These are phyloP conservation scores for Hedychridium roseum DNA, from an alignment of 2,888 invertebrate genomes.

Conservation along the genomic window DNA sequence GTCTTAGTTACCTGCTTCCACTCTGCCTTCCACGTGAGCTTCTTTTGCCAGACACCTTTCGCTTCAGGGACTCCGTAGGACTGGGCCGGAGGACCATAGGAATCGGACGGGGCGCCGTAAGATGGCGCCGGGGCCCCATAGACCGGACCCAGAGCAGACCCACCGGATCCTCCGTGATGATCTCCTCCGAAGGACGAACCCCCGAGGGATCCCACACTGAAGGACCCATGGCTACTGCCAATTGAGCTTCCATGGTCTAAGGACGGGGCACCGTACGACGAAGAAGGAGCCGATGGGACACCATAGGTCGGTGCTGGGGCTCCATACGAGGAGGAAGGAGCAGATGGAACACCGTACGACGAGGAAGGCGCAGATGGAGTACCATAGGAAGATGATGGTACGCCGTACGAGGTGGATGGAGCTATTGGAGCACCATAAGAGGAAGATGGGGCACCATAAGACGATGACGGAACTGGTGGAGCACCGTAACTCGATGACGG, in stretches of 20 bases:
- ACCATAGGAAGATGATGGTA: slow-evolving; percentile 17
- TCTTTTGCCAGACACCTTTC: slow-evolving; percentile 82
- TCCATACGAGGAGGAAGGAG: slow-evolving; percentile 20
- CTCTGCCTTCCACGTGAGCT: slow-evolving; percentile 83
- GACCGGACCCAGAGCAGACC: slow-evolving; percentile 11
- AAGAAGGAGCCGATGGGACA: slow-evolving; percentile 16
- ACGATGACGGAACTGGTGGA: slow-evolving; percentile 4
- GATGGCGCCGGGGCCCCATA: slow-evolving; percentile 37
- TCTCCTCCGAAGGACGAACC: slow-evolving; percentile 9
- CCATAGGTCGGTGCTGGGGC: slow-evolving; percentile 15
- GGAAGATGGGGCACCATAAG: slow-evolving; percentile 2
- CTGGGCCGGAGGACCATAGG: slow-evolving; percentile 37
- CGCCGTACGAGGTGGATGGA: slow-evolving; percentile 12
- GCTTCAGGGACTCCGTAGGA: too few species aligned
- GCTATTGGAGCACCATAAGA: slow-evolving; percentile 18
- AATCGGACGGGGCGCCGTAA: slow-evolving; percentile 41
- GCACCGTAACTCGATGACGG: slow-evolving; percentile 16
- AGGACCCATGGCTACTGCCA: slow-evolving; percentile 19
- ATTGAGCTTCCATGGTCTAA: background rate
- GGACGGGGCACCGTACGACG: slow-evolving; percentile 21
- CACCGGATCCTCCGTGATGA: slow-evolving; percentile 13
- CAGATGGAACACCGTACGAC: slow-evolving; percentile 26
- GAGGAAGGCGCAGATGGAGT: slow-evolving; percentile 22
- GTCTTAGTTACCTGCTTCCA: slow-evolving; percentile 81
- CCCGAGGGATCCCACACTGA: slow-evolving; percentile 8